Conservation (phyloP, 2,888 invertebrate genomes). For the Epinotia demarniana region DNA sequence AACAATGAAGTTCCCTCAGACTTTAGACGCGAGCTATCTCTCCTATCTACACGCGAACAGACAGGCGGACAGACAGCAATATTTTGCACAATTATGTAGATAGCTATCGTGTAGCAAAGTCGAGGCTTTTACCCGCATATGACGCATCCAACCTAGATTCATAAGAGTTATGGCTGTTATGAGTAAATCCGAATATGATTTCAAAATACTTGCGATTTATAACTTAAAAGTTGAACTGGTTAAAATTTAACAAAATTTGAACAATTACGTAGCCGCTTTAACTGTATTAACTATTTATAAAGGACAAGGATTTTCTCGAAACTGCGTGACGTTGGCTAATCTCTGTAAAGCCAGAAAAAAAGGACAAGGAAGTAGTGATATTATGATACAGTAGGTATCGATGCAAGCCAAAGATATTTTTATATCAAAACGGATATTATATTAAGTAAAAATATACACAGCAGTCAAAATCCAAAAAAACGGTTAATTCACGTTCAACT, state of each 20-base stretch:
- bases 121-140: slow-evolving; percentile 37
- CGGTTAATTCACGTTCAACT: slow-evolving; percentile 9
- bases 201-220: background rate
- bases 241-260: background rate
- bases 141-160: slow-evolving; percentile 35
- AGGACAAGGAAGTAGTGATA: no score
- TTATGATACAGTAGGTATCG: no score
- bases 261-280: background rate
- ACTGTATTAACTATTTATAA: no score
- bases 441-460: background rate
- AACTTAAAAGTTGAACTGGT: background rate
- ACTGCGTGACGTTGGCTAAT: no score
- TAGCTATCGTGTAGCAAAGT: slow-evolving; percentile 67
- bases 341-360: no score
- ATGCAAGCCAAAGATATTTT: no score
- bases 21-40: slow-evolving; percentile 56
- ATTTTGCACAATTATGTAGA: slow-evolving; percentile 78
- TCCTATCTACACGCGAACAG: slow-evolving; percentile 59
- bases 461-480: slow-evolving; percentile 2
- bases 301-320: no score
- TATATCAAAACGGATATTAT: slow-evolving; percentile 15
- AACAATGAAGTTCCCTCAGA: slow-evolving; percentile 46
- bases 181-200: background rate
- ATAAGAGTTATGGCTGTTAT: slow-evolving; percentile 21
- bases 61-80: slow-evolving; percentile 66